Evolutionary conservation across 1,140 invertebrate genomes (phyloP), one percentile per base, ranked within the genome.

Genomic region (Camponotus pennsylvanicus): DNA sequence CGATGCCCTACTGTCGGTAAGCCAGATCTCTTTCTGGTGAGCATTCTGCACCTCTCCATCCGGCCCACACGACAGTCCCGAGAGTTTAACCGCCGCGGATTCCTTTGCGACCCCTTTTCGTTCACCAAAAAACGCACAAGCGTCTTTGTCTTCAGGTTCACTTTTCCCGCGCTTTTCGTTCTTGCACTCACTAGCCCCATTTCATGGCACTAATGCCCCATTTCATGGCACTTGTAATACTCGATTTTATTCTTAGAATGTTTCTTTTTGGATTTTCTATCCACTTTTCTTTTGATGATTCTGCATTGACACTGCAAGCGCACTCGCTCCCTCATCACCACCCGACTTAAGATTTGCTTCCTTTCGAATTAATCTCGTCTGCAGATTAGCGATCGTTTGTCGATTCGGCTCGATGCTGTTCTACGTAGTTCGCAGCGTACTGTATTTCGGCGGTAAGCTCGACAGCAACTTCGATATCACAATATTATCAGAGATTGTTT

Each of bases 1-100:
- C 7, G 85, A 85, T 8, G 88, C 88, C 5, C 55, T 1, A n/a
- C 55, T 57, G 18, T 57, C 55, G 13, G 55, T n/a, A 18, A 57
- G 18, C 86, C 86, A 89, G 13, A 75, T 11, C 15, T 88, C 77
- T 1, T 13, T 49, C n/a, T 75, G 52, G 59, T 84, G 37, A 4
- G 27, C 45, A n/a, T 2, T 32, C 7, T 21, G 45, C n/a, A 71
- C 4, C 21, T 9, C 27, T 9, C 15, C 11, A 1, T 8, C 1
- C 11, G 45, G 8, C 45, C 11, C 45, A 49, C 45, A 2, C 7
- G 45, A 13, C 45, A 49, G 11, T 8, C 11, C 45, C 11, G 45
- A 3, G 42, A 4, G 15, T 55, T 34, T 27, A n/a, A 5, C 40
- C 45, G 27, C 15, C 18, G 15, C 15, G 55, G 15, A 18, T 18